These are phyloP conservation scores for Limnothrissa miodon DNA, from an alignment of 2,113 vertebrate genomes.

Conservation along the genomic window DNA sequence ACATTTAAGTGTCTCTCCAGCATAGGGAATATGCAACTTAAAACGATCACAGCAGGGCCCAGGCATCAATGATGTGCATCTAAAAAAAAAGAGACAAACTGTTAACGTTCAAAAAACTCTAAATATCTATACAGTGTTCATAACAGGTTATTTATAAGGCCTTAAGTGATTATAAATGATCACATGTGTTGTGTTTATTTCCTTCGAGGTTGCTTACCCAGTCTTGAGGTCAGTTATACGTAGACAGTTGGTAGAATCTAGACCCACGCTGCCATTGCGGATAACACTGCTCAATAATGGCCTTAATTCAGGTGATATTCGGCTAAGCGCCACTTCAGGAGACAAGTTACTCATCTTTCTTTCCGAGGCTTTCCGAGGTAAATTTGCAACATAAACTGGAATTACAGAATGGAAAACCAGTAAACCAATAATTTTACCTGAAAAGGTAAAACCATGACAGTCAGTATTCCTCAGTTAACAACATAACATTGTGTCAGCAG, in stretches of 20 bases:
- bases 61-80: slow-evolving; percentile 90
- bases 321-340: slow-evolving; percentile 91
- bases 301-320: slow-evolving; percentile 88
- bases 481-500: no score
- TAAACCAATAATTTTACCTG: no score
- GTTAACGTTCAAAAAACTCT: no score
- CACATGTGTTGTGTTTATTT: no score
- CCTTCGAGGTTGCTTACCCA: slow-evolving; percentile 78
- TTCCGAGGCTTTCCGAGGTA: slow-evolving; percentile 1
- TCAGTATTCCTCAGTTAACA: no score
- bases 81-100: slow-evolving; percentile 45
- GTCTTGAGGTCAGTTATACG: slow-evolving; percentile 97
- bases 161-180: neutral
- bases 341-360: slow-evolving; percentile 80
- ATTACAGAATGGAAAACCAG: no score
- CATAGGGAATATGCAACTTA: slow-evolving; percentile 97
- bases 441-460: no score
- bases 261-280: slow-evolving; percentile 90
- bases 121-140: neutral
- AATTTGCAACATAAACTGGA: neutral
- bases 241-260: slow-evolving; percentile 93
- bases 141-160: neutral
- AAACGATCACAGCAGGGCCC: slow-evolving; percentile 97
- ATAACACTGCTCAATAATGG: slow-evolving; percentile 91
- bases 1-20: slow-evolving; percentile 98